These are phyloP conservation scores for Ptychobarbus kaznakovi DNA, from an alignment of 2,797 vertebrate species.

Conservation along the genomic window DNA sequence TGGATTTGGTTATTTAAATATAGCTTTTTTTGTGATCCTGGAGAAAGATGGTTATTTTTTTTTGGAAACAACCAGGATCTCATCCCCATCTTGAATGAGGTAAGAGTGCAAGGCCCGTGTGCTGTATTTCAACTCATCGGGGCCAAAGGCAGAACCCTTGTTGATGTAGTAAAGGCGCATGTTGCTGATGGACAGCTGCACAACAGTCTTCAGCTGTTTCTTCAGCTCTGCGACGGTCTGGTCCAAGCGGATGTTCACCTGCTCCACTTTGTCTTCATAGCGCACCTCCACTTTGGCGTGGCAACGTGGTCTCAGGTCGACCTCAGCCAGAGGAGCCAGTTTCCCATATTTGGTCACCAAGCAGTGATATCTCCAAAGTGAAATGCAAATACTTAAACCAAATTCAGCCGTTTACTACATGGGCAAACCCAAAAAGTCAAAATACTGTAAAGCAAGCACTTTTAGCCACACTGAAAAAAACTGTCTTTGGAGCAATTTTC, in stretches of 20 bases:
- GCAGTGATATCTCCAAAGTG: constrained; percentile 85
- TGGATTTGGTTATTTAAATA: constrained; percentile 41
- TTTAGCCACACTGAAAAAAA: neutral
- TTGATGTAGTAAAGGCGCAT: constrained; percentile 97
- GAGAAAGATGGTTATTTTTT: constrained; percentile 68
- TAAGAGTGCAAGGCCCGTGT: constrained; percentile 92
- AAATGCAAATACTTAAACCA: neutral
- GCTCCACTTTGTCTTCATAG: constrained; percentile 91
- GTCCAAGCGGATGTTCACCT: constrained; percentile 92
- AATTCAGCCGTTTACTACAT: neutral
- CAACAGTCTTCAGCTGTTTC: constrained; percentile 89
- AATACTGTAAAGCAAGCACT: neutral
- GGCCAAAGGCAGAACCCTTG: constrained; percentile 88
- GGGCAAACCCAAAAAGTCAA: neutral
- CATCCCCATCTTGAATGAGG: constrained; percentile 94
- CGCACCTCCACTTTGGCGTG: constrained; percentile 92
- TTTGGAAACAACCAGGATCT: constrained; percentile 94
- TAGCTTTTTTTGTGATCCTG: constrained; percentile 27
- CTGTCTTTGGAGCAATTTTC: neutral
- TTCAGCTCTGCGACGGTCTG: constrained; percentile 95
- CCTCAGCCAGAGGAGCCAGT: constrained; percentile 92
- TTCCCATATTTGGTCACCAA: constrained; percentile 95
- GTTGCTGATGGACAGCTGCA: constrained; percentile 88
- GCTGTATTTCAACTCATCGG: constrained; percentile 95
- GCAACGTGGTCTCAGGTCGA: constrained; percentile 94